Base-by-base conservation (phyloP, 2,113 vertebrate species). In the Phrynosoma blainvillii region DNA sequence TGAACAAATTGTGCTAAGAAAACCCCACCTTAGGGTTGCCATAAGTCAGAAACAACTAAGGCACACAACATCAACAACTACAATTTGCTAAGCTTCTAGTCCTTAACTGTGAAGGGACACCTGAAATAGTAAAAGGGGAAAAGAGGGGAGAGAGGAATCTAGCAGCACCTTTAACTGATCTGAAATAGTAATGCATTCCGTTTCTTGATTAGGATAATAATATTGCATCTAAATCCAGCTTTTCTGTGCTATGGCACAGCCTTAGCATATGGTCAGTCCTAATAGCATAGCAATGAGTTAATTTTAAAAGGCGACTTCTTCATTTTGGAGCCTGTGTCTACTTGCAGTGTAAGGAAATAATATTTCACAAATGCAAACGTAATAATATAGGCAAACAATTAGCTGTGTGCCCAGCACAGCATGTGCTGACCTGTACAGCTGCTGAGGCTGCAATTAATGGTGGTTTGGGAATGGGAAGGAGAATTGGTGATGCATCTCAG, bases 321-420 rank as follows among this genome's bases (percentile, higher is more conserved):
- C 75, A 59, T 84, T 82, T 82, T 68, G 27, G 42, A 89, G 20
- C 11, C 13, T 59, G 12, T 59, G 14, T 54, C 40, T 82, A 82
- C 52, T 32, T 82, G 79, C 73, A 59, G 80, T 56, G 30, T 90
- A 78, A 84, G 82, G 70, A 79, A 73, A 81, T 3, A 32, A 32
- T 47, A 40, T 75, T 86, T 81, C n/a, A 18, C 65, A 78, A 84
- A 68, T 80, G 25, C 66, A 78, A 47, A 47, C 62, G 40, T 85
- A 66, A 78, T 78, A 85, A 78, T 52, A 78, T 76, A 76, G n/a
- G 71, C 74, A 85, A 78, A 59, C 62, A 84, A 82, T 47, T 86
- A 83, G 40, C 0, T 2, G 0, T 78, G 54, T 54, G 76, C 80
- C n/a, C 77, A 62, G 27, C 36, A 20, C 87, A 86, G 25, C 70